A percentile compares a stretch with the other conserved stretches of the same genome.
Evolutionary conservation across 1,140 invertebrate species (phyloP).

Genomic region (Drosophila seguyi): DNA sequence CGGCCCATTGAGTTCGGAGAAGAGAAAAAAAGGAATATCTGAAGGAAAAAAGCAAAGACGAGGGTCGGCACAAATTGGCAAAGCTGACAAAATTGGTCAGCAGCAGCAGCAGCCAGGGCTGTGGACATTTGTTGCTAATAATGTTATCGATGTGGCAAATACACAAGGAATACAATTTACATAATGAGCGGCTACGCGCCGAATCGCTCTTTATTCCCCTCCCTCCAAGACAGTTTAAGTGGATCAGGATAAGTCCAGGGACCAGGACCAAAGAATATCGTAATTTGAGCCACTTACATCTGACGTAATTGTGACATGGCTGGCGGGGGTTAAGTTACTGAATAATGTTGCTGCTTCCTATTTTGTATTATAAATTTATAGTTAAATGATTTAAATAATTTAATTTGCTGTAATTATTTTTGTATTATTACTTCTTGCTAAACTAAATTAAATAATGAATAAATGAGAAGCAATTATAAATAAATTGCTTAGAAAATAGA

Average conservation of each 20-base stretch:
- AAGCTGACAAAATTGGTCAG: conserved; percentile 69
- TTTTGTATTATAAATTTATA: neutral
- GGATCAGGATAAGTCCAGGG: conserved; percentile 22
- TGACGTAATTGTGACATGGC: conserved; percentile 2
- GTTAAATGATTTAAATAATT: neutral
- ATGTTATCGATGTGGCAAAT: conserved; percentile 76
- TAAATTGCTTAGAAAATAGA: neutral
- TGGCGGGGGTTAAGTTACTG: neutral
- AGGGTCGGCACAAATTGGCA: conserved; percentile 71
- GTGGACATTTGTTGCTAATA: conserved; percentile 76
- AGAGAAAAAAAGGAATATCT: conserved; percentile 16
- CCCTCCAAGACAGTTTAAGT: conserved; percentile 12
- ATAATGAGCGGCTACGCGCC: conserved; percentile 35
- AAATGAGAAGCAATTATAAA: neutral
- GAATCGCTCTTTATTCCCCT: neutral
- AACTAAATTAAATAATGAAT: neutral
- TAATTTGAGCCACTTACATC: conserved; percentile 19
- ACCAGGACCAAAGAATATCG: neutral
- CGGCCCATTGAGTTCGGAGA: conserved; percentile 49
- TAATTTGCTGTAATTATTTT: neutral
- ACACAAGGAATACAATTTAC: conserved; percentile 49
- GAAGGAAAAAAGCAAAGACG: conserved; percentile 46
- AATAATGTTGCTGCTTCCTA: neutral
- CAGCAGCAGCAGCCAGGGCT: conserved; percentile 36
- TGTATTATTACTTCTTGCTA: neutral